A percentile compares a stretch with the other conserved stretches of the same genome.
Evolutionary conservation across 2,797 vertebrate genomes (phyloP).

Genomic region (Halcyon leucocephala): DNA sequence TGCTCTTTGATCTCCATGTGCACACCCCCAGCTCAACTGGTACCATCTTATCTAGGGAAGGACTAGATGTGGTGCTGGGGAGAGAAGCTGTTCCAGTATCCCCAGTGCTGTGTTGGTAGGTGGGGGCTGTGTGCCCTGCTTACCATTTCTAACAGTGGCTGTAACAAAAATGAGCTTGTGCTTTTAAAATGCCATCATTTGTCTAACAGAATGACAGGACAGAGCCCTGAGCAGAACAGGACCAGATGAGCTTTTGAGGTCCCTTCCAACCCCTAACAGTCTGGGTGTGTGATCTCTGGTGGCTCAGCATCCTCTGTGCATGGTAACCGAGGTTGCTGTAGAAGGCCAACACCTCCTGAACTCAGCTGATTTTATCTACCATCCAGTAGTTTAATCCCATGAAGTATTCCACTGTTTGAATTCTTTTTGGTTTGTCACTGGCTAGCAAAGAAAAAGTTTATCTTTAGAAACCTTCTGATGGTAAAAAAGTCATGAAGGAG

Average conservation of each 20-base stretch:
- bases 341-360: background rate
- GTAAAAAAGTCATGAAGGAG: background rate
- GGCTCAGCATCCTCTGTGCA: background rate
- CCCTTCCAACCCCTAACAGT: no score
- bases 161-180: background rate
- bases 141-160: background rate
- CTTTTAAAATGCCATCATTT: background rate
- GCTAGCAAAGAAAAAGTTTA: background rate
- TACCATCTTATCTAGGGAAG: accelerated
- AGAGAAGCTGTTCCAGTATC: background rate
- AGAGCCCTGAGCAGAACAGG: background rate
- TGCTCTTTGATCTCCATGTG: background rate
- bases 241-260: no score
- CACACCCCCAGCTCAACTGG: background rate
- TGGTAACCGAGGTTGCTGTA: background rate
- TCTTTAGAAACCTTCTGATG: background rate
- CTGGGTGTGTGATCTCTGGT: background rate
- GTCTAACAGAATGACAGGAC: accelerated
- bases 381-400: background rate
- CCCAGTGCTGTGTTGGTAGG: background rate
- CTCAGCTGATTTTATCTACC: background rate
- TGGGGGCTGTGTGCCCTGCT: background rate
- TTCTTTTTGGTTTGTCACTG: background rate
- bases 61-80: background rate
- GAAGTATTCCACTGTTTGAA: background rate